Evolutionary conservation across 37 sponge, comb jelly and placozoan species (phyloP).

Genomic region (Aphrocallistes beatrix): DNA sequence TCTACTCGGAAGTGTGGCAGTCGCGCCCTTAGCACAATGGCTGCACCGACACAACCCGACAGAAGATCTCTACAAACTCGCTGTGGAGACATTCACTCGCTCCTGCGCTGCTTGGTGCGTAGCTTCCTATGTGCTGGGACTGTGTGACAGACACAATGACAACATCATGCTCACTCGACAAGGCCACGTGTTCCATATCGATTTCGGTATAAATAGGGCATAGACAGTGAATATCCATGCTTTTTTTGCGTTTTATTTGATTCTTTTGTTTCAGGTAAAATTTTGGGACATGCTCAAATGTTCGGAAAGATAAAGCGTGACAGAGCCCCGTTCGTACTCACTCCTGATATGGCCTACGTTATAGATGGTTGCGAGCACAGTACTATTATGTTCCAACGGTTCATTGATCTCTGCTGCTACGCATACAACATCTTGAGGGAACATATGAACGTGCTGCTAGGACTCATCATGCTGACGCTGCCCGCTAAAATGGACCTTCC

Average conservation of each 20-base stretch:
- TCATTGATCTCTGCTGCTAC: slow-evolving; percentile 64
- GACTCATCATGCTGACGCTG: slow-evolving; percentile 66
- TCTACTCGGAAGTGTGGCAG: slow-evolving; percentile 73
- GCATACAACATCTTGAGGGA: slow-evolving; percentile 71
- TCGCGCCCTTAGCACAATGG: slow-evolving; percentile 68
- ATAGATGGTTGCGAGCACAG: slow-evolving; percentile 70
- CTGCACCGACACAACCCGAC: slow-evolving; percentile 68
- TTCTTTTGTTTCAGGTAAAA: slow-evolving; percentile 37
- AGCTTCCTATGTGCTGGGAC: slow-evolving; percentile 78
- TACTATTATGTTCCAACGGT: slow-evolving; percentile 59
- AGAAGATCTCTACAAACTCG: slow-evolving; percentile 55
- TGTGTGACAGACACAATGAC: slow-evolving; percentile 86
- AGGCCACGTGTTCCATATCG: slow-evolving; percentile 89
- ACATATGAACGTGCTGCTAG: slow-evolving; percentile 49
- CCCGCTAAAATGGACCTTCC: slow-evolving; percentile 49
- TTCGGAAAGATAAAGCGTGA: slow-evolving; percentile 79
- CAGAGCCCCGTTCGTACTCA: slow-evolving; percentile 77
- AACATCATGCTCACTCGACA: slow-evolving; percentile 77
- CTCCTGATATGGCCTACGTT: slow-evolving; percentile 91
- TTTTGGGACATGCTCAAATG: slow-evolving; percentile 84
- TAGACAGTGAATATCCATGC: neutral
- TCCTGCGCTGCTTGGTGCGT: slow-evolving; percentile 95
- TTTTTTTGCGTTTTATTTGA: neutral
- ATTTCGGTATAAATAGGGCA: too few species aligned
- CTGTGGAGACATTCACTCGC: slow-evolving; percentile 66